Evolutionary conservation across 2,888 invertebrate genomes (phyloP), one percentile per base, ranked within the genome.

Genomic region (Oxytorus armatus): DNA sequence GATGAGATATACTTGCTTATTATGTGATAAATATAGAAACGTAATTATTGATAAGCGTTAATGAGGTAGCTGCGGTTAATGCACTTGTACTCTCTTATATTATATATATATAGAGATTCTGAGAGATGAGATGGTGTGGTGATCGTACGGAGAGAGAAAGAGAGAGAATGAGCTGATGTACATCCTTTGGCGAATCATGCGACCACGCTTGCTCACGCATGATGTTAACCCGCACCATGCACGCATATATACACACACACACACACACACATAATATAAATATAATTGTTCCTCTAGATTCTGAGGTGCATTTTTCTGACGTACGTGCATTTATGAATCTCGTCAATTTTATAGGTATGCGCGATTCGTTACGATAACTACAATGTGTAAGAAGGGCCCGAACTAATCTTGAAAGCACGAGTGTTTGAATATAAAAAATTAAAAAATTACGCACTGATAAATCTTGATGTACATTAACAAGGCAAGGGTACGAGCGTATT

Each of bases 1-100:
- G 87, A 90, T 84, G 87, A 88, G 89, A 89, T 88, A 86, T 86
- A 86, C 85, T 86, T 80, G 87, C 88, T 90, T 88, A 88, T 89
- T 89, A 89, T 85, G 88, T 86, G 88, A 89, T 90, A 90, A 89
- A 89, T 89, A 89, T 88, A 90, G 88, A 88, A 89, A 89, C 82
- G 87, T 88, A 89, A 90, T 90, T 90, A 90, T 91, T 88, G 91
- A 90, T 90, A 90, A 91, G 89, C 88, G 86, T 89, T 90, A 90
- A 91, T 89, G 90, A 89, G 89, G 84, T 81, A 83, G 84, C 84
- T 84, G 83, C 79, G 81, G 84, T 81, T 69, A 81, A 81, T 81
- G 80, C 80, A 77, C 80, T 74, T 81, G 77, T 72, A 69, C 68
- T 70, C 33, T 57, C 16, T 18, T 21, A 14, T 16, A 7, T n/a